Base-by-base conservation (phyloP, 2,888 invertebrate species). In the Penaeus monodon region DNA sequence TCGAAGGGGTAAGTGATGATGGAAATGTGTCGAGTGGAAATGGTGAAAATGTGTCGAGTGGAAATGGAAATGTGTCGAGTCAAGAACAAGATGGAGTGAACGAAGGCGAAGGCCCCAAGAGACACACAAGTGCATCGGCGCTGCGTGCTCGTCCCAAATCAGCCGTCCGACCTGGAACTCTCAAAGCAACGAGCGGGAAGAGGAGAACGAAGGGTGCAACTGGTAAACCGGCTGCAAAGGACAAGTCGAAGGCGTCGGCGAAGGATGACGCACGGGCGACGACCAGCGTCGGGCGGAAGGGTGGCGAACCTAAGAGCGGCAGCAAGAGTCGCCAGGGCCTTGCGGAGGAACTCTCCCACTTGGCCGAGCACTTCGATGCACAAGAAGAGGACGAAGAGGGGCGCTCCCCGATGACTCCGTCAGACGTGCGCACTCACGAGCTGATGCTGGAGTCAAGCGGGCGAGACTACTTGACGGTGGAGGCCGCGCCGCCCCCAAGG, bases 381-480 rank as follows among this genome's bases (percentile, higher is more conserved):
- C 38, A 68, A 22, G 68, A 65, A 38, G 49, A 33, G 20, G 68
- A 38, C 17, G 81, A 66, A 2, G 81, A 68, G 44, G 73, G 66
- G 24, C 33, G 29, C 20, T 49, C 82, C 57, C 73, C 73, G 33
- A 29, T 73, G 57, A 22, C 82, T 22, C 33, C 82, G 27, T 49
- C 65, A n/a, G 88, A 88, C n/a, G 84, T 87, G 77, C 64, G 86
- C n/a, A 84, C 84, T 57, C 86, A 89, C 68, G 86, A 84, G 81
- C 73, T 86, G 79, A 70, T 84, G 65, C 78, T 89, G 70, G 78
- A 81, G 64, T 77, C 87, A 10, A 89, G 84, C 49, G 87, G 87
- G 49, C 86, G 89, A 76, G 87, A 89, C 81, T 84, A 81, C 84
- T 76, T 88, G 84, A 79, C 65, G 84, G 88, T 88, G 88, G 84